phyloP scores from a whole-genome alignment of 2,888 invertebrate species.

The Ochropleura plecta region DNA sequence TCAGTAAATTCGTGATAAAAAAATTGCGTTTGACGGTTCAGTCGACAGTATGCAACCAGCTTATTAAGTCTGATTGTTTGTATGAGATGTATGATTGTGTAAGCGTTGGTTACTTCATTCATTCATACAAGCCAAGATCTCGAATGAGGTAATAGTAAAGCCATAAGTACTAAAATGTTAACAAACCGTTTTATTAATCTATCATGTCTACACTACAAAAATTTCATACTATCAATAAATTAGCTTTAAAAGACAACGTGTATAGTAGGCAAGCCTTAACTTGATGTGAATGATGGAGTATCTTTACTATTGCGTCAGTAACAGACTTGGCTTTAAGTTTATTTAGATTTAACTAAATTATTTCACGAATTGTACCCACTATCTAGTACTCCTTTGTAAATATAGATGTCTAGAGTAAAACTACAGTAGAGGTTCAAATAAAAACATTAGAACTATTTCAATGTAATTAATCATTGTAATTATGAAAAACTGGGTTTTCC shows the following conservation, averaged over 20 bases:
- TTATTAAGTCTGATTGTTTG: conserved; percentile 73
- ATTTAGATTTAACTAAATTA: conserved; percentile 80
- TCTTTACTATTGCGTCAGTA: conserved; percentile 35
- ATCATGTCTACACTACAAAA: neutral
- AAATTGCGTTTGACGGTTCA: conserved; percentile 64
- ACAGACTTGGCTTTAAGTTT: conserved; percentile 49
- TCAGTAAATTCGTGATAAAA: conserved; percentile 45
- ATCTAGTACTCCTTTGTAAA: conserved; percentile 82
- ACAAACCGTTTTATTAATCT: neutral
- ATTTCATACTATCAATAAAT: neutral
- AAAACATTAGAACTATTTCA: conserved; percentile 59
- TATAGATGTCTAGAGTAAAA: conserved; percentile 79
- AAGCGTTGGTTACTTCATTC: conserved; percentile 60
- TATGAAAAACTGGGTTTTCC: conserved; percentile 71
- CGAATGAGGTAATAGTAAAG: conserved; percentile 37
- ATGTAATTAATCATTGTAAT: conserved; percentile 59
- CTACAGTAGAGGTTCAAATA: conserved; percentile 63
- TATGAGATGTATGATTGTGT: conserved; percentile 63
- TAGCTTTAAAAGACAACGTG: neutral
- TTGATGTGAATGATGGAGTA: neutral
- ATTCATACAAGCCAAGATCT: conserved; percentile 52
- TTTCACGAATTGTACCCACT: conserved; percentile 87
- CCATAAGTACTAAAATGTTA: neutral
- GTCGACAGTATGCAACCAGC: conserved; percentile 72
- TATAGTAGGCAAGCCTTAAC: conserved; percentile 2